Evolutionary conservation across 2,113 vertebrate genomes (phyloP).

Genomic region (Corythornis cristatus): DNA sequence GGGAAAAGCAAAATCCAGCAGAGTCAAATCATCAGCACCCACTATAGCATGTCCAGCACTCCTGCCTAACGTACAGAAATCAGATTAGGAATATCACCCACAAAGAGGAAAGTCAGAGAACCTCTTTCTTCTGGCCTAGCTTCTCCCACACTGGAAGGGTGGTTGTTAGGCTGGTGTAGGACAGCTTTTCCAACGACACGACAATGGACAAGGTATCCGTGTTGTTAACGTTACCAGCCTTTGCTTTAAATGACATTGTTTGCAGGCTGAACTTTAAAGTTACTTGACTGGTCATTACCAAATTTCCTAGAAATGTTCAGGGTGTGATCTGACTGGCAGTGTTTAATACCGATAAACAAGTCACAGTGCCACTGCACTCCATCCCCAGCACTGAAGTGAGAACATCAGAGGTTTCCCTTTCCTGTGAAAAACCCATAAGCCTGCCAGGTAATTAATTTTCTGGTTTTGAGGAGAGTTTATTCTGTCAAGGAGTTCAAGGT

Average conservation of each 20-base stretch:
- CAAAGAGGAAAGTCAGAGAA: background rate
- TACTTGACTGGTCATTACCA: background rate
- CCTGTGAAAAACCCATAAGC: background rate
- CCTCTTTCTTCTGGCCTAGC: background rate
- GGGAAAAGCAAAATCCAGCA: background rate
- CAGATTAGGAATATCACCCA: background rate
- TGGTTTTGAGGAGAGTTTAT: conserved; percentile 31
- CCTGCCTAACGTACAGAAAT: background rate
- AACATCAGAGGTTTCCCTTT: background rate
- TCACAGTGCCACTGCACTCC: background rate
- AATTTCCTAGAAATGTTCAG: background rate
- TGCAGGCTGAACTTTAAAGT: background rate
- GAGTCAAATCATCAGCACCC: background rate
- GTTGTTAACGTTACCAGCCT: background rate
- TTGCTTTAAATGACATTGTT: background rate
- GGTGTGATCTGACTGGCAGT: accelerated
- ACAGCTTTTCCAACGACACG: background rate
- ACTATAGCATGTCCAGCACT: background rate
- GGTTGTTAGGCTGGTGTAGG: background rate
- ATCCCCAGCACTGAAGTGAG: background rate
- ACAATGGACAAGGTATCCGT: background rate
- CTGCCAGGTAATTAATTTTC: conserved; percentile 32
- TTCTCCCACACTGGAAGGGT: background rate
- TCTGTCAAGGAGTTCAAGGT: conserved; percentile 35
- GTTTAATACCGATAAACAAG: background rate